Conservation (phyloP, 2,888 invertebrate species). For the Leistus spinibarbis region DNA sequence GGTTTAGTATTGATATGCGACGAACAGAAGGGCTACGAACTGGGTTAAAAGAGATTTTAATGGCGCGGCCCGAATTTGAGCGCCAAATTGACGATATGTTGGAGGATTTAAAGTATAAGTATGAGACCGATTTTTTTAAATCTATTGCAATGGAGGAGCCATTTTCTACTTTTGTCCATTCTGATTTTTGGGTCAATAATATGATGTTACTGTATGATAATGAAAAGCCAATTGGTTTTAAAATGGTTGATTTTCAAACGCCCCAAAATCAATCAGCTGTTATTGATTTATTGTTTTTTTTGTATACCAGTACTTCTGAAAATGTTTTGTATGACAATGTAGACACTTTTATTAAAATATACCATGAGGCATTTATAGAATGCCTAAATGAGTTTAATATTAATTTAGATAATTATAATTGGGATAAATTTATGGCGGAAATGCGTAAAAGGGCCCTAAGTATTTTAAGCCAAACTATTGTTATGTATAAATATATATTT, state of each 20-base stretch:
- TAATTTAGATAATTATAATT: slow-evolving; percentile 51
- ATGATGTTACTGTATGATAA: slow-evolving; percentile 37
- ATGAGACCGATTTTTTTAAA: background rate
- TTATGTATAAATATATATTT: slow-evolving; percentile 60
- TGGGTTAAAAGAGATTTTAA: slow-evolving; percentile 4
- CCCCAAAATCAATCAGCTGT: slow-evolving; percentile 44
- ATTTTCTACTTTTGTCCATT: slow-evolving; percentile 39
- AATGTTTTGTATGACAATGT: slow-evolving; percentile 22
- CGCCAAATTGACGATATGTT: slow-evolving; percentile 39
- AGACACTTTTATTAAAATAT: slow-evolving; percentile 23
- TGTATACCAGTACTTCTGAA: slow-evolving; percentile 44
- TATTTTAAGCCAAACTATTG: slow-evolving; percentile 58
- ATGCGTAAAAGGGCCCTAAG: slow-evolving; percentile 55
- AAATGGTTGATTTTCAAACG: slow-evolving; percentile 48
- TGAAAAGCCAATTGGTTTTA: slow-evolving; percentile 35
- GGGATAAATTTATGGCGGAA: slow-evolving; percentile 57
- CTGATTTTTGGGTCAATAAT: slow-evolving; percentile 43
- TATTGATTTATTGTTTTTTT: slow-evolving; percentile 46
- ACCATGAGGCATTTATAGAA: slow-evolving; percentile 23
- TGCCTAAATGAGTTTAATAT: slow-evolving; percentile 22
- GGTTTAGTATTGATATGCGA: background rate
- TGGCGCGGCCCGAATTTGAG: background rate
- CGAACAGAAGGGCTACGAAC: background rate
- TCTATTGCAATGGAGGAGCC: slow-evolving; percentile 20
- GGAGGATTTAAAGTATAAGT: slow-evolving; percentile 30